Conservation (phyloP, 2,888 invertebrate genomes). For the Omphaloscelis lunosa region DNA sequence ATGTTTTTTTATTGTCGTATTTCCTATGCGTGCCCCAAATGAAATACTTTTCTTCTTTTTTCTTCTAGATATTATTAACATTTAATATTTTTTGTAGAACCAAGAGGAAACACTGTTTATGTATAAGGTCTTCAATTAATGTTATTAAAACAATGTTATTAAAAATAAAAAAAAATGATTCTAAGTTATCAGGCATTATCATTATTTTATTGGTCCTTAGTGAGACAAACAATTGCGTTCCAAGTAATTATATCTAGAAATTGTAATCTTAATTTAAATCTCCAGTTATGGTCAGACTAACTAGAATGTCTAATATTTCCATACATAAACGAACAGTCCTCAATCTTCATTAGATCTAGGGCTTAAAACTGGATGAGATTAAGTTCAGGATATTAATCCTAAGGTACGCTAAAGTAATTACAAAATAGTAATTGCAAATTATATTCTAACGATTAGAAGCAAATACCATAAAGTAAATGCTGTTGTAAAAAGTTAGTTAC, state of each 20-base stretch:
- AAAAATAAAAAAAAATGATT: too few species aligned
- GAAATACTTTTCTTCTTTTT: too few species aligned
- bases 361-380: constrained; percentile 13
- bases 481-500: too few species aligned
- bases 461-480: too few species aligned
- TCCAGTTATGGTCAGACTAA: not conserved
- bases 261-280: not conserved
- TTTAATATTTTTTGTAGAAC: too few species aligned
- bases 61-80: too few species aligned
- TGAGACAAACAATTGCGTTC: not conserved
- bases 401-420: not conserved
- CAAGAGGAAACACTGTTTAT: too few species aligned
- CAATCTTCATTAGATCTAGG: constrained; percentile 2
- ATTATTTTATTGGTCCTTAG: not conserved
- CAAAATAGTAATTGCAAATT: not conserved
- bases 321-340: not conserved
- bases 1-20: too few species aligned
- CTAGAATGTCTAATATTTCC: not conserved
- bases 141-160: not conserved
- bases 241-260: not conserved
- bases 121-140: not conserved
- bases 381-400: not conserved
- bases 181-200: too few species aligned
- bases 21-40: too few species aligned
- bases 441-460: not conserved